Base-by-base conservation (phyloP, 2,113 vertebrate genomes). In the Chloroceryle aenea region DNA sequence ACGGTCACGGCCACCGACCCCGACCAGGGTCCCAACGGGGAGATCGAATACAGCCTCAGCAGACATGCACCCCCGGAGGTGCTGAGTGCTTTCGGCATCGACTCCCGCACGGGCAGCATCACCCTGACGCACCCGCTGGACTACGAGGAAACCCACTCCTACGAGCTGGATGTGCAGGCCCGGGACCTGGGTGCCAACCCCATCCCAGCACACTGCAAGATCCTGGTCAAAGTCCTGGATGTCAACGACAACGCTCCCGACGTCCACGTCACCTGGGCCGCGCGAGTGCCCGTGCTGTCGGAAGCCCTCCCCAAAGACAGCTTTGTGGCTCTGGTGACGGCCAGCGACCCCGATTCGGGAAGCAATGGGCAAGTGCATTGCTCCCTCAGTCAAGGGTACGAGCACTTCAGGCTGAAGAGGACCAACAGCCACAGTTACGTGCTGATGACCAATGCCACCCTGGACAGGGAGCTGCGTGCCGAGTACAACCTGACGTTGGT, bases 1-100 rank as follows among this genome's bases (percentile, higher is more conserved):
- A 98, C 96, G 1, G 97, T 99, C 38, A 98, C 97, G 0, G 99
- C 99, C 83, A 98, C 98, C 0, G 99, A 99, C 82, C 99, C 99
- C 0, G 99, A 99, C 89, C 98, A 99, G 95, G 99, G 99, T 7
- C 98, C 98, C 68, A 99, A 99, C 0, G 99, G 99, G 72, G 98
- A 99, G 85, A 98, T 99, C 2, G 98, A 99, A 77, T 99, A 99
- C 93, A 99, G 98, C 29, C 97, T 99, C 38, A 98, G 99, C 85
- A 99, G 98, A 78, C 98, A 99, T 1, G 96, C 98, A 0, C 97
- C 98, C n/a, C 93, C 47, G 0, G 98, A 99, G 62, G 98, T 99
- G 53, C 98, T 98, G 42, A 98, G 94, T 17, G 94, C 98, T 50
- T 99, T 99, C 34, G 85, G 84, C 50, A 97, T 99, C 2, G 95